phyloP scores from a whole-genome alignment of 2,113 vertebrate genomes.

The Nesogale talazaci region DNA sequence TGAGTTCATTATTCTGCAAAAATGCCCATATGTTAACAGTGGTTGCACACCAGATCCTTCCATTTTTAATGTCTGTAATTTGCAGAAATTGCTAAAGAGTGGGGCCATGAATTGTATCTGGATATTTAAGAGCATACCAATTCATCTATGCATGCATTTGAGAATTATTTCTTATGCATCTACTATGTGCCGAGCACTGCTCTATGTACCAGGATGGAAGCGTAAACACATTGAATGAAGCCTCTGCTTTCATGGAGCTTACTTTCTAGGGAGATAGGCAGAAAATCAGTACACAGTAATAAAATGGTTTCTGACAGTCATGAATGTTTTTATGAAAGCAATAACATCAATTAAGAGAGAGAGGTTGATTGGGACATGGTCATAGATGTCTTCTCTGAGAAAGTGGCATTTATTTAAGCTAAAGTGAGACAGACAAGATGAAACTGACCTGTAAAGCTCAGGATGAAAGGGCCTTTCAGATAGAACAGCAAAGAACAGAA shows the following conservation, averaged over 20 bases:
- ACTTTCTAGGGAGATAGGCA: neutral
- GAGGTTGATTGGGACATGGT: neutral
- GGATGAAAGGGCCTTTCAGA: neutral
- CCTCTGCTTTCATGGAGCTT: neutral
- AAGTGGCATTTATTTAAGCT: constrained; percentile 19
- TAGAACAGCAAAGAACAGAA: neutral
- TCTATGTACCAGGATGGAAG: neutral
- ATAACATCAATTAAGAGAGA: neutral
- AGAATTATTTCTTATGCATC: constrained; percentile 33
- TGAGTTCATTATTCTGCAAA: constrained; percentile 56
- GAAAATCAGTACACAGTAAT: neutral
- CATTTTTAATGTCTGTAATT: neutral
- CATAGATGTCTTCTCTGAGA: constrained; percentile 12
- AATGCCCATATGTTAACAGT: neutral
- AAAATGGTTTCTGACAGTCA: constrained; percentile 26
- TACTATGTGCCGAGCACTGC: neutral
- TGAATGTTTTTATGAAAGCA: constrained; percentile 30
- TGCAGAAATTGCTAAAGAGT: constrained; percentile 2
- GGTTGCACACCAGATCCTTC: neutral
- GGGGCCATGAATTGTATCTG: neutral
- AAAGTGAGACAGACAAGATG: constrained; percentile 12
- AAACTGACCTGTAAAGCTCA: neutral
- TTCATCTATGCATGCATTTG: neutral
- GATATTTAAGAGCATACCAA: neutral
- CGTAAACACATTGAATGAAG: constrained; percentile 13